Base-by-base conservation (phyloP, 2,797 vertebrate species). In the Rhinichthys osculus region DNA sequence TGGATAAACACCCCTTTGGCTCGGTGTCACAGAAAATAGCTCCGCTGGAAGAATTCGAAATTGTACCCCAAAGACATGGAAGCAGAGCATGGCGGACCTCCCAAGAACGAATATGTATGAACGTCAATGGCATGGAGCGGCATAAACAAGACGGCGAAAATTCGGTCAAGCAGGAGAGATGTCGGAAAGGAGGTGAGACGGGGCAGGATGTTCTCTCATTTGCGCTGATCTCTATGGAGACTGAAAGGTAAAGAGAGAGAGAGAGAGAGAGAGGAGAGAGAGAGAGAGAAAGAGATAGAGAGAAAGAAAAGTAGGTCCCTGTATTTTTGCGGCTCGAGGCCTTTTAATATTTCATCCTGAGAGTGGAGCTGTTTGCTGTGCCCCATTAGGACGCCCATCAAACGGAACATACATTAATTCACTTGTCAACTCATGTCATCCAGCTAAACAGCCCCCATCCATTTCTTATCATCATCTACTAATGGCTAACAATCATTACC, bases 81-180 rank as follows among this genome's bases (percentile, higher is more conserved):
- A 89, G 66, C 83, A 86, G 82, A 89, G 83, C 86, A 78, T 89
- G 50, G 81, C 50, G 89, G 86, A 92, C 90, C 91, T 91, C 92
- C 90, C 89, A 91, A 88, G 90, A 89, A 90, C 90, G 67, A 93
- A 95, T 94, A 95, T 95, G 92, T 92, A 95, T 94, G 89, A 87
- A 92, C 91, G 90, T 94, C 91, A 93, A 90, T 83, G 90, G 90
- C 89, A 90, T 90, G 91, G 89, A 93, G 90, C 85, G 89, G 93
- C 92, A 95, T 92, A 95, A 95, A 95, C 94, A 95, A 94, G 91
- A 90, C 93, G 91, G 93, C 66, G 90, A 92, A 94, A 95, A 94
- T 88, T 62, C 57, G 93, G 93, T 92, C 89, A 82, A 72, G 91
- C 90, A 92, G 92, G 91, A 91, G 91, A 30, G 92, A 92, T 92